Percentiles rank a stretch among this genome's conserved stretches.
phyloP scores from a whole-genome alignment of 2,888 invertebrate species.

The Mythimna ferrago region DNA sequence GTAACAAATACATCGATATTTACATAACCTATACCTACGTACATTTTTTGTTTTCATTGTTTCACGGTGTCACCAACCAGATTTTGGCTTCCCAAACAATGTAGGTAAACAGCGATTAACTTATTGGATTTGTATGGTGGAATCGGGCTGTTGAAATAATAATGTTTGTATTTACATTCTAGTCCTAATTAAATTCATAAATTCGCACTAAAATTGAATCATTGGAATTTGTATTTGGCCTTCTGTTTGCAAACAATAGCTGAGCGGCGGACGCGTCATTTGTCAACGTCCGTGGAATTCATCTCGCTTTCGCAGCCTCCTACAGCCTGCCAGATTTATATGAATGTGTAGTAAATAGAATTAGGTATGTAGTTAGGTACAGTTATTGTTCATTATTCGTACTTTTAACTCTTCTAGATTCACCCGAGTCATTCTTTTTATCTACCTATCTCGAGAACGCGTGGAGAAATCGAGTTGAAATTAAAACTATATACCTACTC shows the following conservation, averaged over 20 bases:
- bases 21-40: not conserved
- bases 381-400: not conserved
- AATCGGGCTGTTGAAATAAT: not conserved
- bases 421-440: too few relatives aligned
- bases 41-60: constrained; percentile 10
- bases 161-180: not conserved
- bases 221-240: constrained; percentile 35
- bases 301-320: constrained; percentile 42
- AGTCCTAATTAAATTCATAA: constrained; percentile 6
- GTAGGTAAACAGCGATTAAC: not conserved
- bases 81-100: constrained; percentile 5
- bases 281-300: constrained; percentile 53
- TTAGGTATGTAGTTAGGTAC: not conserved
- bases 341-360: constrained; percentile 10
- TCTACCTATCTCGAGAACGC: too few relatives aligned
- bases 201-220: constrained; percentile 25
- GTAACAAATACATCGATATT: constrained; percentile 15
- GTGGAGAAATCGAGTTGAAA: too few relatives aligned
- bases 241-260: constrained; percentile 47
- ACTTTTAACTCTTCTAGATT: not conserved
- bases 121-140: not conserved
- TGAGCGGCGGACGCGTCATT: constrained; percentile 35
- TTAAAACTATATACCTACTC: too few relatives aligned
- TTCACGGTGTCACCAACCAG: not conserved
- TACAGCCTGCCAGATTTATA: constrained; percentile 32